Conservation (phyloP, 2,113 vertebrate species). For the Engraulis encrasicolus region DNA sequence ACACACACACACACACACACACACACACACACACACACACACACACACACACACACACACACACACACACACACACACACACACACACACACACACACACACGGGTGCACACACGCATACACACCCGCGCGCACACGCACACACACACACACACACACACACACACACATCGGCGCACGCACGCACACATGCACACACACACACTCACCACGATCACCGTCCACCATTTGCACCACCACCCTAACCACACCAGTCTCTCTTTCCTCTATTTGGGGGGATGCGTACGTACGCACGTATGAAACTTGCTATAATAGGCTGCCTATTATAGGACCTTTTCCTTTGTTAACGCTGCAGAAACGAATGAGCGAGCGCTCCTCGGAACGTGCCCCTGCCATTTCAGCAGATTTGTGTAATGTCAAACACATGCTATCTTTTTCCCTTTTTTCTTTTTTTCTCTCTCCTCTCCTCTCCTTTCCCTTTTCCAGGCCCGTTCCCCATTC, state of each 20-base stretch:
- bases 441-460: background rate
- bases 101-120: too few relatives aligned
- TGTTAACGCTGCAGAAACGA: conserved; percentile 49
- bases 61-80: background rate
- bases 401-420: conserved; percentile 55
- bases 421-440: conserved; percentile 34
- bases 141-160: background rate
- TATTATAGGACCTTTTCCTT: conserved; percentile 46
- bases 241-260: background rate
- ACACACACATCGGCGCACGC: background rate
- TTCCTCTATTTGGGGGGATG: conserved; percentile 17
- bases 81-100: too few relatives aligned
- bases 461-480: too few relatives aligned
- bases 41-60: background rate
- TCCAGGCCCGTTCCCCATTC: conserved; percentile 39
- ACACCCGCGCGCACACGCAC: too few relatives aligned
- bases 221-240: too few relatives aligned
- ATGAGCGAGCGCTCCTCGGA: conserved; percentile 37
- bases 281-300: conserved; percentile 48
- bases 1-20: background rate
- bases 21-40: too few relatives aligned
- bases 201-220: too few relatives aligned
- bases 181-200: too few relatives aligned
- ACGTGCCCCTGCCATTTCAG: conserved; percentile 45
- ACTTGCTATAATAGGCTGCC: conserved; percentile 43